A percentile compares a stretch with the other conserved stretches of the same genome.
Conservation (phyloP, 2,113 vertebrate species). For the Mus musculus region DNA sequence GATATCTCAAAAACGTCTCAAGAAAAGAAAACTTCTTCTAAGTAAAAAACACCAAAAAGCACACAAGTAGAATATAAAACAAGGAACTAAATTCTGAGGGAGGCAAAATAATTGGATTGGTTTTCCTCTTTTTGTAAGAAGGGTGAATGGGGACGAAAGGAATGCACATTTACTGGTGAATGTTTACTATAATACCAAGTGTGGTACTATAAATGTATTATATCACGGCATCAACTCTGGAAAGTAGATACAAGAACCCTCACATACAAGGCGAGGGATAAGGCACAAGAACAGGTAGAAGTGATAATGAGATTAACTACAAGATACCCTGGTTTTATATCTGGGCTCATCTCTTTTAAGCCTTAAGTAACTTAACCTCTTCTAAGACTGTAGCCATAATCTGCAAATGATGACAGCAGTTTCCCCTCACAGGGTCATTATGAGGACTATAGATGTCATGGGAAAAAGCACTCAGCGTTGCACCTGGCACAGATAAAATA, state of each 20-base stretch:
- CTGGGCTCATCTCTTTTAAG: not conserved
- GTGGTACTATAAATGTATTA: not conserved
- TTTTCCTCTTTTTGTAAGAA: not conserved
- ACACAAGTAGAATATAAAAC: slow-evolving; percentile 1
- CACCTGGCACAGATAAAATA: not conserved
- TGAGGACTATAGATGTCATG: not conserved
- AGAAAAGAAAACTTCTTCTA: slow-evolving; percentile 39
- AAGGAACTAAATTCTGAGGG: slow-evolving; percentile 30
- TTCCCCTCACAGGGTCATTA: not conserved
- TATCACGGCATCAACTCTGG: not conserved
- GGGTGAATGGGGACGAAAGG: not conserved
- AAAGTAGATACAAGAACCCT: slow-evolving; percentile 11
- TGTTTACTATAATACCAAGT: not conserved
- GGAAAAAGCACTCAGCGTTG: slow-evolving; percentile 22
- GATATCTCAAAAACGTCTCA: slow-evolving; percentile 53
- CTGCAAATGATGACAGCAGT: not conserved
- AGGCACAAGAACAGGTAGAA: not conserved
- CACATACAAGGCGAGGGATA: not conserved
- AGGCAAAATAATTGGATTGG: not conserved
- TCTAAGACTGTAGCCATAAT: not conserved
- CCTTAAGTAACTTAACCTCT: slow-evolving; percentile 1
- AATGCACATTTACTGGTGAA: not conserved
- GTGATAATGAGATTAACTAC: not conserved
- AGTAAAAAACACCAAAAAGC: not conserved
- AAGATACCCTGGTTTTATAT: not conserved